Conservation (phyloP, 2,113 vertebrate genomes). For the Myotis davidii region DNA sequence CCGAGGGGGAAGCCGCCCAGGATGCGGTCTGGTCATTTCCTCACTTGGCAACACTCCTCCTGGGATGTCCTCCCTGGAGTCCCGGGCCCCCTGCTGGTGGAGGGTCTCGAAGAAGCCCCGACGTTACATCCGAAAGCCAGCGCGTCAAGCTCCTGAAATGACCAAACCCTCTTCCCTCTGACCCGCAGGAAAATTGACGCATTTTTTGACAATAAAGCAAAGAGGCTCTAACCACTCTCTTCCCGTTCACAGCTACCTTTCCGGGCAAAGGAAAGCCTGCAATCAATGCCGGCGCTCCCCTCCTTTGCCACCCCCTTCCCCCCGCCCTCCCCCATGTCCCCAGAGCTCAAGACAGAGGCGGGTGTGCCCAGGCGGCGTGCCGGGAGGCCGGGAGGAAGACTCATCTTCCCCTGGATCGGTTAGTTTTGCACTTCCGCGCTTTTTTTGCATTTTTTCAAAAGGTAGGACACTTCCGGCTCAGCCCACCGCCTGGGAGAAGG, state of each 20-base stretch:
- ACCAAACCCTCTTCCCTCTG: background rate
- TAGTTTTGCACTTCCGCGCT: background rate
- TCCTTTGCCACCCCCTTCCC: too few species aligned
- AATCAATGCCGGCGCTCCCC: background rate
- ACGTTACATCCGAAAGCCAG: fast-evolving
- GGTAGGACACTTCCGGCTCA: background rate
- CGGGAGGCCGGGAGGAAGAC: background rate
- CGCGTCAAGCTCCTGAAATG: background rate
- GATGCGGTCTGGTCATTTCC: background rate
- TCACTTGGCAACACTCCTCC: background rate
- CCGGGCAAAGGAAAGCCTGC: background rate
- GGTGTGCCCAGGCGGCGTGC: too few species aligned
- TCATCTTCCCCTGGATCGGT: background rate
- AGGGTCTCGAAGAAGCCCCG: background rate
- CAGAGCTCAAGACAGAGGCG: too few species aligned
- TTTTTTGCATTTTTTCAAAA: background rate
- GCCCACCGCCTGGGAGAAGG: background rate
- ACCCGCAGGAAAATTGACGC: background rate
- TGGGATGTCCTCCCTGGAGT: background rate
- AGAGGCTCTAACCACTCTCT: background rate
- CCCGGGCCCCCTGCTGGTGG: slow-evolving; percentile 55
- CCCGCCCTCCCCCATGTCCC: too few species aligned
- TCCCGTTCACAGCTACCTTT: background rate
- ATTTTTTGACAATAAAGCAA: background rate
- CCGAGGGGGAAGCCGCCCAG: background rate